These are phyloP conservation scores for Drosophila meridionalis DNA, from an alignment of 2,888 invertebrate species.

Conservation along the genomic window DNA sequence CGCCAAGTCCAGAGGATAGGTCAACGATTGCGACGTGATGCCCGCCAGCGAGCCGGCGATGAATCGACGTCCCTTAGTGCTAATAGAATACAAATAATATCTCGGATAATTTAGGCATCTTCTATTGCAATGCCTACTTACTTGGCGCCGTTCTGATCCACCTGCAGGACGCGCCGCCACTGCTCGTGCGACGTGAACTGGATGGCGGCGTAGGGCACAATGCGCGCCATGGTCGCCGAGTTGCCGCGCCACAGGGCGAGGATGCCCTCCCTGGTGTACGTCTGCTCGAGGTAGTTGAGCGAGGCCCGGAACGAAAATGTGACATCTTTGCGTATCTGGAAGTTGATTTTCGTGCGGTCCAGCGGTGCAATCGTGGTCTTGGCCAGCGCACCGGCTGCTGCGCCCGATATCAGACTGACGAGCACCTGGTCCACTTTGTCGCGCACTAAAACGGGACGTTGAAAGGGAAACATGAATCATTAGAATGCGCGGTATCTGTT, in stretches of 20 bases:
- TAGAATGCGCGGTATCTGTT: not conserved
- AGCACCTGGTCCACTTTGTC: constrained; percentile 88
- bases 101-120: not conserved
- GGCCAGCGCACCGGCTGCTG: constrained; percentile 96
- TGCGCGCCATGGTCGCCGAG: constrained; percentile 98
- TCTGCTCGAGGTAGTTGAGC: constrained; percentile 88
- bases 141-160: constrained; percentile 88
- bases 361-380: constrained; percentile 98
- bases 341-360: constrained; percentile 99
- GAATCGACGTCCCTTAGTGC: constrained; percentile 86
- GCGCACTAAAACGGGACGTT: constrained; percentile 65
- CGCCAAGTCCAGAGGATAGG: constrained; percentile 98
- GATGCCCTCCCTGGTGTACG: constrained; percentile 91
- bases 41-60: constrained; percentile 98
- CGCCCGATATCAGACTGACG: constrained; percentile 95
- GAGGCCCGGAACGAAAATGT: constrained; percentile 91
- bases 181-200: constrained; percentile 99
- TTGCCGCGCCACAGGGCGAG: constrained; percentile 97
- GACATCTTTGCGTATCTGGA: constrained; percentile 92
- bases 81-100: constrained; percentile 39
- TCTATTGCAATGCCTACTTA: constrained; percentile 70
- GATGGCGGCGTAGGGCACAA: constrained; percentile 98
- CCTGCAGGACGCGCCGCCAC: constrained; percentile 92
- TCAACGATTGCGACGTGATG: constrained; percentile 95
- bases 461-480: not conserved